These are phyloP conservation scores for Rafetus swinhoei DNA, from an alignment of 2,113 vertebrate species.

Conservation along the genomic window DNA sequence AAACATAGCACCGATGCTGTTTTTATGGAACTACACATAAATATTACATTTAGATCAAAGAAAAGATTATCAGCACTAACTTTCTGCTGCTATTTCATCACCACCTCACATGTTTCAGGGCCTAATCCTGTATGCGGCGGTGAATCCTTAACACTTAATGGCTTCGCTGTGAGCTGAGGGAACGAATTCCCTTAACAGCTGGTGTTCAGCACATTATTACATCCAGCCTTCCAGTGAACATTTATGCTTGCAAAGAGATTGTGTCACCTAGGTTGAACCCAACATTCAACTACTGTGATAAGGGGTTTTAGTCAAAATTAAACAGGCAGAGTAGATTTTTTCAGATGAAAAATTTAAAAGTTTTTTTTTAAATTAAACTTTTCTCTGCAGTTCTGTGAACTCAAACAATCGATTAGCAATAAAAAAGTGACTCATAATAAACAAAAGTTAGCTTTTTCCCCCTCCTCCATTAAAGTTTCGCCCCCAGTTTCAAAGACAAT, in stretches of 20 bases:
- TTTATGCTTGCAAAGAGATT: background rate
- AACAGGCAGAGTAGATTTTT: rapidly evolving
- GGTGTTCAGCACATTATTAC: background rate
- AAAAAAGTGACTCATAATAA: rapidly evolving
- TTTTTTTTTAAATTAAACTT: too few species aligned
- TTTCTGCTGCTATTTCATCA: too few species aligned
- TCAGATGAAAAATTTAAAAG: background rate
- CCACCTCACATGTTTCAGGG: too few species aligned
- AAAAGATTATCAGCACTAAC: too few species aligned
- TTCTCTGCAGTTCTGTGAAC: too few species aligned
- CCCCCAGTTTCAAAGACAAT: background rate
- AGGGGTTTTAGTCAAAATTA: background rate
- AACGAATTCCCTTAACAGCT: rapidly evolving
- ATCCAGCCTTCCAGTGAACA: rapidly evolving
- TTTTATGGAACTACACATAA: too few species aligned
- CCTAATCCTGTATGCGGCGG: rapidly evolving
- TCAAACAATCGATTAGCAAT: too few species aligned
- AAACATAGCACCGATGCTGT: too few species aligned
- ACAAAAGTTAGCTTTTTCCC: rapidly evolving
- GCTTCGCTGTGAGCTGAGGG: rapidly evolving
- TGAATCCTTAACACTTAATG: background rate
- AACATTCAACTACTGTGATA: rapidly evolving
- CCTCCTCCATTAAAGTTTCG: background rate
- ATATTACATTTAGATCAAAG: too few species aligned
- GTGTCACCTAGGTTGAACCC: rapidly evolving